phyloP scores from a whole-genome alignment of 2,888 invertebrate genomes.

The Perizoma affinitatum region DNA sequence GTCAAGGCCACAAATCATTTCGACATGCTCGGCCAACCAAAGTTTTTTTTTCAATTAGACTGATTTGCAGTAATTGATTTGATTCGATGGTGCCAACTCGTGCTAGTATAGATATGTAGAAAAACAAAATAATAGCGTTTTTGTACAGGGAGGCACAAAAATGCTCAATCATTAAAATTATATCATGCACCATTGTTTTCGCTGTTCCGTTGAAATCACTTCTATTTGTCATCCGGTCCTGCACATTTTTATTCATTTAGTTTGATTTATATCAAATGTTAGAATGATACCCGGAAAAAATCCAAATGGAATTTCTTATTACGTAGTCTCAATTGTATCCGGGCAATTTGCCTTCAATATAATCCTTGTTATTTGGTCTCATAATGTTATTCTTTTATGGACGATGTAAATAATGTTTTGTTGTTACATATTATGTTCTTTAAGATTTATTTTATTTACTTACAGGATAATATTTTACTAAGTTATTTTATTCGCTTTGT shows the following conservation, averaged over 20 bases:
- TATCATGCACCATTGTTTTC: conserved; percentile 21
- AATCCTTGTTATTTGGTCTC: neutral
- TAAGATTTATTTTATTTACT: too few relatives aligned
- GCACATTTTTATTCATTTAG: conserved; percentile 24
- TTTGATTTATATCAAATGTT: conserved; percentile 22
- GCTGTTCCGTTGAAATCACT: conserved; percentile 13
- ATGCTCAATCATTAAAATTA: conserved; percentile 12
- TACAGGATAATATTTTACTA: too few relatives aligned
- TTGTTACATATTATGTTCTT: too few relatives aligned
- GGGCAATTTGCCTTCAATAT: conserved; percentile 8
- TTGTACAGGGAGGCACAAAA: neutral
- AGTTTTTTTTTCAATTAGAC: too few relatives aligned
- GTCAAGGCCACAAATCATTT: too few relatives aligned
- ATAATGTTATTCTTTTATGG: too few relatives aligned
- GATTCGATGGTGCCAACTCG: too few relatives aligned
- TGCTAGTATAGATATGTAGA: neutral
- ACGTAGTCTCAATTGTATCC: conserved; percentile 1
- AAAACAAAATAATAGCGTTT: neutral
- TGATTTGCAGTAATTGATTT: too few relatives aligned
- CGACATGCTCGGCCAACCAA: too few relatives aligned
- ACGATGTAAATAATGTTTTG: too few relatives aligned
- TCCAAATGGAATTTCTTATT: conserved; percentile 15
- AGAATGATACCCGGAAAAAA: conserved; percentile 13
- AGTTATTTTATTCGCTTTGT: too few relatives aligned
- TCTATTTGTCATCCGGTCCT: conserved; percentile 20